phyloP scores from a whole-genome alignment of 2,888 invertebrate genomes.

The Nematopogon swammerdamellus region DNA sequence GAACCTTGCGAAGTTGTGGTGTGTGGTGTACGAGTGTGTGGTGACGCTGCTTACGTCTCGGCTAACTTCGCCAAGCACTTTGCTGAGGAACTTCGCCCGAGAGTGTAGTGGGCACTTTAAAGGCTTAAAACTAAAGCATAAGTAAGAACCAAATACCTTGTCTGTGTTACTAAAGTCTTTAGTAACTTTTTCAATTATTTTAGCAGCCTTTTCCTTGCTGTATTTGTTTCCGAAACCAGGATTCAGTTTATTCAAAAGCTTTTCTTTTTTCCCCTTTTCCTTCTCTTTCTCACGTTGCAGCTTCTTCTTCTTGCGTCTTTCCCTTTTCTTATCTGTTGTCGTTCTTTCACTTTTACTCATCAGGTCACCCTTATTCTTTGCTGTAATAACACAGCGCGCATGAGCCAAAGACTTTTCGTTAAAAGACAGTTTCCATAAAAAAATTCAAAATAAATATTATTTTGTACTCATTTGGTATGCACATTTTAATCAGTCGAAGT shows the following conservation, averaged over 20 bases:
- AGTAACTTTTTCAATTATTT: slow-evolving; percentile 58
- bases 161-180: slow-evolving; percentile 61
- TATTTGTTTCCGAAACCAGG: slow-evolving; percentile 36
- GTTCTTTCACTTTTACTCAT: slow-evolving; percentile 77
- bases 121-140: slow-evolving; percentile 9
- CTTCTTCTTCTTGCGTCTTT: slow-evolving; percentile 81
- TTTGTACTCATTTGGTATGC: too few species aligned
- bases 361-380: slow-evolving; percentile 42
- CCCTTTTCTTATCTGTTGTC: slow-evolving; percentile 84
- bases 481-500: too few species aligned
- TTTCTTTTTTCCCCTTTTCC: slow-evolving; percentile 19
- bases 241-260: slow-evolving; percentile 37
- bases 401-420: too few species aligned
- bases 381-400: too few species aligned
- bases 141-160: slow-evolving; percentile 33
- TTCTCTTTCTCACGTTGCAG: slow-evolving; percentile 59
- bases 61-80: too few species aligned
- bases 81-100: too few species aligned
- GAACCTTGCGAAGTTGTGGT: too few species aligned
- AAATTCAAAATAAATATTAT: too few species aligned
- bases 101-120: too few species aligned
- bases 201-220: slow-evolving; percentile 52
- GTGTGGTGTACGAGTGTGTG: too few species aligned
- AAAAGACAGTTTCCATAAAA: too few species aligned
- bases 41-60: too few species aligned